Evolutionary conservation across 2,113 vertebrate species (phyloP).

Genomic region (Solenodon paradoxus): DNA sequence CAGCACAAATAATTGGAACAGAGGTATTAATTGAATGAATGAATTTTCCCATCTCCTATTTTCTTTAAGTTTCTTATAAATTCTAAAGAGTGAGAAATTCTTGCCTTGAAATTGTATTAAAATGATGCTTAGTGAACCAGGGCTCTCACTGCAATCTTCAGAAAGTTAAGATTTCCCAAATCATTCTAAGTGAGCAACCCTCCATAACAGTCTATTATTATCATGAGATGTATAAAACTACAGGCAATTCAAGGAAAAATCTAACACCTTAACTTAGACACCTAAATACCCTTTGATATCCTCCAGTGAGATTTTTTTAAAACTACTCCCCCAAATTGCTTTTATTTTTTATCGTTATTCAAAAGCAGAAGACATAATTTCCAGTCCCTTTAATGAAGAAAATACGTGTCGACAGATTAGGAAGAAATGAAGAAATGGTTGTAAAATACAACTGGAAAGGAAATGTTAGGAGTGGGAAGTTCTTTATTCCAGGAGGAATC

Average conservation of each 20-base stretch:
- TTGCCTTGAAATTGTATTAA: constrained; percentile 13
- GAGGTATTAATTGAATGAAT: neutral
- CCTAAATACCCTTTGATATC: neutral
- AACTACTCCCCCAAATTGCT: neutral
- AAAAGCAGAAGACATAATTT: neutral
- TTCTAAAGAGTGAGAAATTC: neutral
- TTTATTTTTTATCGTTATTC: neutral
- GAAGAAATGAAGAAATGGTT: neutral
- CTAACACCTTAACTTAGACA: neutral
- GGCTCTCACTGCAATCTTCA: neutral
- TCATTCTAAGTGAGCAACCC: neutral
- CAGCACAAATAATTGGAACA: neutral
- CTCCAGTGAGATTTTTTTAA: neutral
- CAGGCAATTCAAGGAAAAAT: neutral
- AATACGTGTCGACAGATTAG: neutral
- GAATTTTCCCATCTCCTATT: neutral
- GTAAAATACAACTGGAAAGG: neutral
- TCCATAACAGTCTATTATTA: neutral
- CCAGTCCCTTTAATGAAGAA: neutral
- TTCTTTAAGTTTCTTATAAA: constrained; percentile 16
- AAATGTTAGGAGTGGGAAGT: neutral
- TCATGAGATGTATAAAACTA: neutral
- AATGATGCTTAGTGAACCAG: neutral
- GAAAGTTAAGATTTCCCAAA: neutral
- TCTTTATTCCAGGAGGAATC: neutral